phyloP scores from a whole-genome alignment of 2,888 invertebrate species.

The Drosophila parthenogenetica region DNA sequence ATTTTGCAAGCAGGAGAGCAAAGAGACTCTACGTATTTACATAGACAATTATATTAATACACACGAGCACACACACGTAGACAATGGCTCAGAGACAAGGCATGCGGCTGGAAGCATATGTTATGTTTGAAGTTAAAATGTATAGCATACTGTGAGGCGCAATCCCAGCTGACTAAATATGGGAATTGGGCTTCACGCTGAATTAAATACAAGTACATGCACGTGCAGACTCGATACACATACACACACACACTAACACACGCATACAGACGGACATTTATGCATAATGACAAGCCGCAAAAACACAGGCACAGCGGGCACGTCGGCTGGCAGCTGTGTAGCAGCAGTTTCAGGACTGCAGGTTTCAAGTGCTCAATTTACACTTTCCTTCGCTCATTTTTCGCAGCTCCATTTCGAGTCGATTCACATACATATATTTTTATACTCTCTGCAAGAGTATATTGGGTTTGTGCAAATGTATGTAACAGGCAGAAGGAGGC shows the following conservation, averaged over 20 bases:
- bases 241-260: constrained; percentile 7
- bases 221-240: constrained; percentile 14
- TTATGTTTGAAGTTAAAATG: constrained; percentile 39
- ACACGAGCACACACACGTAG: constrained; percentile 23
- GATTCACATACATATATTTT: constrained; percentile 7
- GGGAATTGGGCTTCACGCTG: constrained; percentile 54
- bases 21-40: constrained; percentile 7
- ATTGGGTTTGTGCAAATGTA: no score
- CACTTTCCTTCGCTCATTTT: constrained; percentile 67
- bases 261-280: constrained; percentile 38
- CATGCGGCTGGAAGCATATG: constrained; percentile 56
- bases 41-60: constrained; percentile 40
- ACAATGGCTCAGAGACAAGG: background rate
- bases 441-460: no score
- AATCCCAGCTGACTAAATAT: constrained; percentile 74
- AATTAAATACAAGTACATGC: constrained; percentile 59
- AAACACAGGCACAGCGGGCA: constrained; percentile 50
- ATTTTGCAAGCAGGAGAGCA: background rate
- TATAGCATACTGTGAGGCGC: constrained; percentile 69
- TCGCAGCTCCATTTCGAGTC: constrained; percentile 30
- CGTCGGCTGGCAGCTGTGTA: constrained; percentile 44
- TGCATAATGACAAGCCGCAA: constrained; percentile 57
- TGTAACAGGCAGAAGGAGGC: no score
- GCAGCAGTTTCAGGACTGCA: constrained; percentile 41
- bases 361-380: constrained; percentile 77